Evolutionary conservation across 2,888 invertebrate species (phyloP), one percentile per base, ranked within the genome.

Genomic region (Rhagophthalmus giganteus): DNA sequence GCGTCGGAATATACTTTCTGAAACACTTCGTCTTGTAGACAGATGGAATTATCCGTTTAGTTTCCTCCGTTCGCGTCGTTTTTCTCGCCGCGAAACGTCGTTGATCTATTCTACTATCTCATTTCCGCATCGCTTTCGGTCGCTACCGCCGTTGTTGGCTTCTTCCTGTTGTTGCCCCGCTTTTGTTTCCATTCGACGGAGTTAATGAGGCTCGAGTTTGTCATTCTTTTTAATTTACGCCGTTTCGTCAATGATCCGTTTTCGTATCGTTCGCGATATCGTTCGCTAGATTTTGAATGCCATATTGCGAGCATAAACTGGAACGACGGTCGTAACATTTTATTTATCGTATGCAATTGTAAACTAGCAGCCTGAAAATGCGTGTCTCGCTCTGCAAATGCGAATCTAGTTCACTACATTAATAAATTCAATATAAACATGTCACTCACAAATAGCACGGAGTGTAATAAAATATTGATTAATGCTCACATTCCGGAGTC

Each of bases 391-490:
- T 35, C 63, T 60, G 67, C 63, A 66, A 67, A 64, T 57, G 60
- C 58, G 59, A 55, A 61, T 58, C 55, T 59, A 64, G 59, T 63
- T 56, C 63, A 61, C 58, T 63, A 64, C 66, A 66, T 67, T 65
- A 66, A 65, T 65, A 65, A 64, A 64, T 66, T 62, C 64, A 56
- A 59, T 64, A 67, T 65, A 60, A 66, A 67, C 63, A 64, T 66
- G 68, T 67, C 67, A 67, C 60, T 64, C 64, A 64, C 64, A 62
- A 64, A 62, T 61, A 61, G 60, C 56, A 58, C 54, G 60, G 55
- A 59, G 63, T 65, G 67, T 67, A 68, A 70, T 71, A 70, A 69
- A 70, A 69, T 68, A 69, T 67, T 69, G 69, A 71, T 69, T 71
- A 67, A 70, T 67, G 60, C 48, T 55, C 49, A 54, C 57, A 59